Evolutionary conservation across 2,888 invertebrate genomes (phyloP), one percentile per base, ranked within the genome.

Genomic region (Rhyacophila evoluta): DNA sequence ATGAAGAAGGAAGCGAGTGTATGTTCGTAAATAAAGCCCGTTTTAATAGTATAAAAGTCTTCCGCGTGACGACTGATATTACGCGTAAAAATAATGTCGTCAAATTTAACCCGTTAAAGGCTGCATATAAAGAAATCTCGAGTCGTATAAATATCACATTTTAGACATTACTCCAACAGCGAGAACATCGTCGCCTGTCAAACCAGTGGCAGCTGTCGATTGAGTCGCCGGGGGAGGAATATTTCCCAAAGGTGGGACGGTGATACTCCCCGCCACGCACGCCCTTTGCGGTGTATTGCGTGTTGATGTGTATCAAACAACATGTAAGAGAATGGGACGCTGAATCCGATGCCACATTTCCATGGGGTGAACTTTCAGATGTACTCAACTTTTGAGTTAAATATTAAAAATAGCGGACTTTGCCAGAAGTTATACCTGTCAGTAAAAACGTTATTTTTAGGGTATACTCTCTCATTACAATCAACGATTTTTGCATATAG

Each of bases 241-340:
- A 55, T 55, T 55, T 55, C 55, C 55, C 19, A 55, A 55, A 55
- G 55, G 55, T 55, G 55, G 55, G 55, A 55, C 15, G 55, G 25
- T 15, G 55, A 55, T 55, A 55, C 55, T 55, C 55, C 55, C 55
- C 19, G 55, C 55, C 8, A 55, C 55, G 55, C 55, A 55, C 55
- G 55, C 55, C 55, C 55, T 55, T 55, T 55, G 55, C 55, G 55
- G 55, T 55, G 55, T 55, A 55, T 55, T 55, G 55, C 55, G 55
- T 55, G 55, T 55, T 55, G 55, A 55, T 55, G 55, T 55, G 55
- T 55, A 55, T 55, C 19, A 55, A 55, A 55, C 55, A 55, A 25
- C 55, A 55, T 55, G 55, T 55, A 55, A 55, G 55, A 55, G 55
- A 55, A 55, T 55, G 25, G 55, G 55, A 55, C 55, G 55, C 55